Base-by-base conservation (phyloP, 2,797 vertebrate species). In the Mormyrops attenuatus region DNA sequence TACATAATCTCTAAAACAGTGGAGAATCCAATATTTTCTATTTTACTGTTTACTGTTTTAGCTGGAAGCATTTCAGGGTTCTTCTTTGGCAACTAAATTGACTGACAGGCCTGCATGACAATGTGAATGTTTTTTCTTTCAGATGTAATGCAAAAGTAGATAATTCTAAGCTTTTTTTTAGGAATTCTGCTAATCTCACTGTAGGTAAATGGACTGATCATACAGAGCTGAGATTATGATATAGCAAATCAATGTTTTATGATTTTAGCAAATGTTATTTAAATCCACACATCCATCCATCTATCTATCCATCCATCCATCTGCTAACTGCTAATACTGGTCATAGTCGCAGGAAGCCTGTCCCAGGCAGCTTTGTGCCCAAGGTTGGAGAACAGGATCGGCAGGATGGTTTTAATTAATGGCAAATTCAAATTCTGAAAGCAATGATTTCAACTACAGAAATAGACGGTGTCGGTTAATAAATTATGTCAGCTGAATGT, bases 1-100 rank as follows among this genome's bases (percentile, higher is more conserved):
- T 85, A 85, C 49, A 85, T 85, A 87, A 87, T 85, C 84, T 85
- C 52, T 55, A 57, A 87, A 87, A 87, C 53, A 87, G 55, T 57
- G 86, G 30, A 55, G 86, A 34, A 87, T 41, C 86, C 34, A 41
- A 60, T 41, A 30, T 30, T 87, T 87, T 87, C 50, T 57, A 85
- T 87, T 87, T 44, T 87, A 41, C 52, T 87, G 53, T 52, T 86
- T 41, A 63, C 52, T 57, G 20, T 87, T 87, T 87, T 87, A 87
- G 86, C 52, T 57, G 55, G 52, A 87, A 87, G 84, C 52, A 15
- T 87, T 87, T 60, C 55, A 87, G 52, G 52, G 7, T 63, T 87
- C 53, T 41, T 57, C 86, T 53, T 20, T 41, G 52, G 86, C 52
- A 87, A 63, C 86, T 87, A 60, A 41, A 60, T 44, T 87, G 86